Percentiles rank a stretch among this genome's conserved stretches.
These are phyloP conservation scores for Bergia puertoricense DNA, from an alignment of 92 coral and sea anemone genomes.

Conservation along the genomic window DNA sequence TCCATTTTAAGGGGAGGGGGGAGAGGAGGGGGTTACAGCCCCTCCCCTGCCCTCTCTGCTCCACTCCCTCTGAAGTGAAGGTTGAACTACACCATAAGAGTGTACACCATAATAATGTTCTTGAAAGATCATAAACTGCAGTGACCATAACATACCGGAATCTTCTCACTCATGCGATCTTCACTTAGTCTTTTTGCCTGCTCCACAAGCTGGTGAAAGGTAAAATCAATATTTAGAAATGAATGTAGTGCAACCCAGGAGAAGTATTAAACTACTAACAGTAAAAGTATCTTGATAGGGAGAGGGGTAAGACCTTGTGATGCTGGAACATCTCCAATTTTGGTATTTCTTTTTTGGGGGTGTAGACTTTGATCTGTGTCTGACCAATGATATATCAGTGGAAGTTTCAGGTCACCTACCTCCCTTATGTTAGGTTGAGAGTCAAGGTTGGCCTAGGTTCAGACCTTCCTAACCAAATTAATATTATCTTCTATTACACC, in stretches of 20 bases:
- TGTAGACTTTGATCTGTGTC: too few species aligned
- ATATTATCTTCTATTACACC: not conserved
- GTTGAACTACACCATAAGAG: not conserved
- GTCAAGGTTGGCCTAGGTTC: too few species aligned
- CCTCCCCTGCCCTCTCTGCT: too few species aligned
- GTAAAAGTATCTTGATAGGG: not conserved
- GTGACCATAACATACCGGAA: slow-evolving; percentile 54
- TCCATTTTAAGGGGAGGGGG: too few species aligned
- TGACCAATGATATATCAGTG: too few species aligned
- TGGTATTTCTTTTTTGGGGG: too few species aligned
- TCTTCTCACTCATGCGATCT: slow-evolving; percentile 88
- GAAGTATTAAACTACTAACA: not conserved
- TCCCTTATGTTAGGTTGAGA: too few species aligned
- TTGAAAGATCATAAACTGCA: too few species aligned
- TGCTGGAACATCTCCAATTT: too few species aligned
- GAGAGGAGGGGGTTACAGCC: too few species aligned
- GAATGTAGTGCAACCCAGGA: not conserved
- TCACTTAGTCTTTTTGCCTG: slow-evolving; percentile 94
- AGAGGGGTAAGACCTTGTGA: not conserved
- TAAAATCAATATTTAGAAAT: not conserved
- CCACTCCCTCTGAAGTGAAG: not conserved
- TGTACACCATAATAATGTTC: not conserved
- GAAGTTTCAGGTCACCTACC: too few species aligned
- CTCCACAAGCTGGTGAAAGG: slow-evolving; percentile 79
- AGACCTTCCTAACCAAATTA: not conserved